These are phyloP conservation scores for Scotopteryx bipunctaria DNA, from an alignment of 2,888 invertebrate genomes.

Conservation along the genomic window DNA sequence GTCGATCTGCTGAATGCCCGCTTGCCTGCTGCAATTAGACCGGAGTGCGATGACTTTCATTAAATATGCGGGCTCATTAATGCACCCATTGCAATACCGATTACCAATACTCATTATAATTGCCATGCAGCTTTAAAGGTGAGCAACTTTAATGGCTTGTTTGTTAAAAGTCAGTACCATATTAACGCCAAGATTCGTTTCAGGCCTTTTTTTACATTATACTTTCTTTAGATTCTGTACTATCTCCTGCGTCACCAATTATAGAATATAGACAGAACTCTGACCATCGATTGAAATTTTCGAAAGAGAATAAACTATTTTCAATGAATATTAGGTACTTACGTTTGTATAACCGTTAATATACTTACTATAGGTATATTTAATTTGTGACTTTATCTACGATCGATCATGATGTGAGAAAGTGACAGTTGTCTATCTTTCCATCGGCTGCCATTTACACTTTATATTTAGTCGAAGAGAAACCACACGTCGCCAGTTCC, in stretches of 20 bases:
- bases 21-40: constrained; percentile 45
- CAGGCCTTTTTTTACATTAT: no score
- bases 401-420: constrained; percentile 22
- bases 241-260: no score
- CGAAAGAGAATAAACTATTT: no score
- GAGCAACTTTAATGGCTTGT: constrained; percentile 11
- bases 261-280: no score
- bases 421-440: constrained; percentile 22
- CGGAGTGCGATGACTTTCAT: constrained; percentile 55
- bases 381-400: background rate
- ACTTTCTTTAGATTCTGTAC: no score
- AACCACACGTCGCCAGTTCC: constrained; percentile 15
- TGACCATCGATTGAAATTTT: no score
- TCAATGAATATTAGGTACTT: no score
- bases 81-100: constrained; percentile 55
- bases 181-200: no score
- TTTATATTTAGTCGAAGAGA: constrained; percentile 11
- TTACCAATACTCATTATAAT: constrained; percentile 27
- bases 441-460: constrained; percentile 17
- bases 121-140: constrained; percentile 12
- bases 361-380: no score
- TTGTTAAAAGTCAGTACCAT: background rate
- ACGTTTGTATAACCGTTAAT: no score
- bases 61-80: constrained; percentile 63
- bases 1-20: constrained; percentile 36